phyloP scores from a whole-genome alignment of 2,797 vertebrate species.

The Limosa lapponica region DNA sequence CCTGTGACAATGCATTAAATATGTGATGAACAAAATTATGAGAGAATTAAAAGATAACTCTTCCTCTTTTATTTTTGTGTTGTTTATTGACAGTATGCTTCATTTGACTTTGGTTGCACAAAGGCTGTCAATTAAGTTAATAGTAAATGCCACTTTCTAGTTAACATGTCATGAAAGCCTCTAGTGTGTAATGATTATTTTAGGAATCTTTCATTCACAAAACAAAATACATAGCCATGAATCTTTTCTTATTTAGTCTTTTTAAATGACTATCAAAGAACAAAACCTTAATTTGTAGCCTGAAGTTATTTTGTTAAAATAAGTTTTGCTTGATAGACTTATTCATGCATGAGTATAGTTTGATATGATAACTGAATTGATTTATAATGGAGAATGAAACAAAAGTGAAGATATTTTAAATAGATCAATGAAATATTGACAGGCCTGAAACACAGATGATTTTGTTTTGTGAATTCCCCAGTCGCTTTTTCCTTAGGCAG shows the following conservation, averaged over 20 bases:
- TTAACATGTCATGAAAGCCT: not conserved
- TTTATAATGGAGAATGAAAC: not conserved
- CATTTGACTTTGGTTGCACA: not conserved
- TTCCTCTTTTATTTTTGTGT: not conserved
- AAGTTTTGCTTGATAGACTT: not conserved
- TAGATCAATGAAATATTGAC: not conserved
- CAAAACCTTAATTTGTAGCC: not conserved
- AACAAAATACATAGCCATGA: not conserved
- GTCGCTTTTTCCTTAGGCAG: not conserved
- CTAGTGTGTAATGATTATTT: not conserved
- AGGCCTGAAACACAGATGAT: not conserved
- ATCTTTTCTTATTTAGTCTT: not conserved
- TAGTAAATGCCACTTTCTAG: not conserved
- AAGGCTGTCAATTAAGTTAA: not conserved
- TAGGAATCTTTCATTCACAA: not conserved
- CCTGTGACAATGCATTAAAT: not conserved
- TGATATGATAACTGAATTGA: not conserved
- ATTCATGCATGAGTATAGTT: not conserved
- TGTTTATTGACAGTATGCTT: conserved; percentile 9
- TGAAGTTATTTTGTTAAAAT: not conserved
- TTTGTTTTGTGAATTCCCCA: not conserved
- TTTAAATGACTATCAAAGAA: not conserved
- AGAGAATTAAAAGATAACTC: not conserved
- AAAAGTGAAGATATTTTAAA: not conserved
- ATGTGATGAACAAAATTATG: not conserved